Evolutionary conservation across 2,888 invertebrate genomes (phyloP).

Genomic region (Ormia ochracea): DNA sequence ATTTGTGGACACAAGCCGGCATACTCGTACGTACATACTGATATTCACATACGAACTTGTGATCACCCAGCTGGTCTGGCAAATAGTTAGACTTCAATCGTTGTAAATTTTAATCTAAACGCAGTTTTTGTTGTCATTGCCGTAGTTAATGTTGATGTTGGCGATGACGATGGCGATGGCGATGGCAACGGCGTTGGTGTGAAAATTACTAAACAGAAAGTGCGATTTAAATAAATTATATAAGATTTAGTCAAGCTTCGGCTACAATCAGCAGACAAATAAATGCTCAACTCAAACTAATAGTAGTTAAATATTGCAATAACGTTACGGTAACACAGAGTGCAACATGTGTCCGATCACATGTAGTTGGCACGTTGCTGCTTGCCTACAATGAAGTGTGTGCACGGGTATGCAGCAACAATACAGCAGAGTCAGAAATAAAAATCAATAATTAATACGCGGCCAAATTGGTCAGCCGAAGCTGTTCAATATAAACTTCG

Average conservation of each 20-base stretch:
- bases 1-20: no score
- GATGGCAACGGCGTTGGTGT: constrained; percentile 51
- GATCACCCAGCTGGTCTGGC: constrained; percentile 26
- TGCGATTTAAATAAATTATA: constrained; percentile 59
- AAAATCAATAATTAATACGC: constrained; percentile 60
- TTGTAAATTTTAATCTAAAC: constrained; percentile 26
- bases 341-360: constrained; percentile 58
- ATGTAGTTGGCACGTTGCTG: constrained; percentile 57
- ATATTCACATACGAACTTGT: no score
- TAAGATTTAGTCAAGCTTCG: constrained; percentile 38
- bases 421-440: constrained; percentile 33
- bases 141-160: not conserved
- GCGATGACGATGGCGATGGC: constrained; percentile 50
- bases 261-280: constrained; percentile 37
- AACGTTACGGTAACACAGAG: constrained; percentile 51
- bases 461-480: constrained; percentile 53
- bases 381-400: constrained; percentile 26
- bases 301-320: constrained; percentile 53
- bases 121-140: not conserved
- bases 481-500: constrained; percentile 36
- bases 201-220: constrained; percentile 59
- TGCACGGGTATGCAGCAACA: constrained; percentile 36
- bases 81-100: constrained; percentile 50
- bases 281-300: constrained; percentile 43
- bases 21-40: no score